phyloP scores from a whole-genome alignment of 1,140 invertebrate genomes.

The Drosophila truncata region DNA sequence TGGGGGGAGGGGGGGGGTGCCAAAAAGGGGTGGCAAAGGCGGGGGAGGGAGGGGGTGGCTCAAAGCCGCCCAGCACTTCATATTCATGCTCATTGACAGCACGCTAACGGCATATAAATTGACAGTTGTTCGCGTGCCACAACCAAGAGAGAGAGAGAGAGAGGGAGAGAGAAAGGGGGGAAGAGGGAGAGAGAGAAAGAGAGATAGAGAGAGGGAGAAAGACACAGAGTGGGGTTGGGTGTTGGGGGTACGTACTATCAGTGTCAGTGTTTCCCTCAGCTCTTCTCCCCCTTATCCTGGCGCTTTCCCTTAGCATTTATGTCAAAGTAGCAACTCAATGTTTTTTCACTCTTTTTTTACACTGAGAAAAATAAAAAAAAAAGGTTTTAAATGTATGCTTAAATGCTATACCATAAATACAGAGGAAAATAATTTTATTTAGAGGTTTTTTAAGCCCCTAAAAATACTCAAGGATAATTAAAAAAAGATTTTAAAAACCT shows the following conservation, averaged over 20 bases:
- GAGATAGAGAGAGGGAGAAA: not conserved
- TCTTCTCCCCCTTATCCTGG: not conserved
- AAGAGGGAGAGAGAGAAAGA: not conserved
- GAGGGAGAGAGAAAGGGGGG: not conserved
- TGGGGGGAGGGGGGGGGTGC: not conserved
- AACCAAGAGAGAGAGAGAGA: conserved; percentile 7
- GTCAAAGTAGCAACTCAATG: conserved; percentile 40
- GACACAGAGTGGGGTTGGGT: not conserved
- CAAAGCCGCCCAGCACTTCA: conserved; percentile 56
- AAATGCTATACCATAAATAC: not conserved
- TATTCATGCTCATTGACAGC: conserved; percentile 82
- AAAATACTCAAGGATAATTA: too few relatives aligned
- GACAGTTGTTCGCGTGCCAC: conserved; percentile 69
- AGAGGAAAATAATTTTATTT: not conserved
- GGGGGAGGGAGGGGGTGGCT: conserved; percentile 1
- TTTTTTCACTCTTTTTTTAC: conserved; percentile 23
- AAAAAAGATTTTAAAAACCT: too few relatives aligned
- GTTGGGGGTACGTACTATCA: not conserved
- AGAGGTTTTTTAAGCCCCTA: not conserved
- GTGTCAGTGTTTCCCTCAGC: not conserved
- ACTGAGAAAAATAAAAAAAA: not conserved
- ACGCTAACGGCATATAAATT: conserved; percentile 84
- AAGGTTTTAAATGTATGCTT: not conserved
- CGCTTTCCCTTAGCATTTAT: conserved; percentile 33
- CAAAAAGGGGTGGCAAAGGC: conserved; percentile 1